phyloP scores from a whole-genome alignment of 2,888 invertebrate species.

The Drosophila phalerata region DNA sequence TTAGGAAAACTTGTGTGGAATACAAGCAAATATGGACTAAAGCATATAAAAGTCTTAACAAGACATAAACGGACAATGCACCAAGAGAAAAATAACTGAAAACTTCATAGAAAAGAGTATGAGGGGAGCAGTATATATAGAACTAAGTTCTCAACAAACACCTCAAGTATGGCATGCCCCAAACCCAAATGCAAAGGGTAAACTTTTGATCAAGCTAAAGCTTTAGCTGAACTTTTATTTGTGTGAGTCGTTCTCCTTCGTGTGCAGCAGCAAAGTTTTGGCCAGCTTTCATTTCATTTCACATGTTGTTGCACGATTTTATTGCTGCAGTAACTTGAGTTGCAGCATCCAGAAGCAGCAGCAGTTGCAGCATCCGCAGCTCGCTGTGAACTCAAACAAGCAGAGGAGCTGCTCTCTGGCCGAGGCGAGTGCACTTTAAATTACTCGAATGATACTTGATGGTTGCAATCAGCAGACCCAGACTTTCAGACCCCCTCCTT shows the following conservation, averaged over 20 bases:
- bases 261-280: slow-evolving; percentile 61
- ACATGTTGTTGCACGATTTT: slow-evolving; percentile 51
- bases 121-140: slow-evolving; percentile 1
- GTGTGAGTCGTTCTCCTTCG: slow-evolving; percentile 59
- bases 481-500: not conserved
- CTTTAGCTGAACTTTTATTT: slow-evolving; percentile 73
- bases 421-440: slow-evolving; percentile 70
- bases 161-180: slow-evolving; percentile 56
- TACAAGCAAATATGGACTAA: slow-evolving; percentile 72
- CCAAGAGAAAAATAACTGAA: slow-evolving; percentile 45
- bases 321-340: slow-evolving; percentile 60
- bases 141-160: slow-evolving; percentile 67
- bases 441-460: slow-evolving; percentile 82
- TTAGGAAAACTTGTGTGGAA: slow-evolving; percentile 60
- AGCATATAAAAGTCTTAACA: slow-evolving; percentile 80
- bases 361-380: slow-evolving; percentile 42
- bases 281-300: slow-evolving; percentile 31
- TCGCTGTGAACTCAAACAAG: slow-evolving; percentile 39
- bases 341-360: slow-evolving; percentile 27
- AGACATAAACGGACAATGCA: slow-evolving; percentile 74
- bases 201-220: slow-evolving; percentile 50
- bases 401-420: slow-evolving; percentile 26
- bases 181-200: slow-evolving; percentile 36
- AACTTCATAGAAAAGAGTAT: slow-evolving; percentile 28
- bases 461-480: slow-evolving; percentile 70